A percentile compares a stretch with the other conserved stretches of the same genome.
Evolutionary conservation across 2,113 vertebrate genomes (phyloP).

Genomic region (Onychorhynchus coronatus): DNA sequence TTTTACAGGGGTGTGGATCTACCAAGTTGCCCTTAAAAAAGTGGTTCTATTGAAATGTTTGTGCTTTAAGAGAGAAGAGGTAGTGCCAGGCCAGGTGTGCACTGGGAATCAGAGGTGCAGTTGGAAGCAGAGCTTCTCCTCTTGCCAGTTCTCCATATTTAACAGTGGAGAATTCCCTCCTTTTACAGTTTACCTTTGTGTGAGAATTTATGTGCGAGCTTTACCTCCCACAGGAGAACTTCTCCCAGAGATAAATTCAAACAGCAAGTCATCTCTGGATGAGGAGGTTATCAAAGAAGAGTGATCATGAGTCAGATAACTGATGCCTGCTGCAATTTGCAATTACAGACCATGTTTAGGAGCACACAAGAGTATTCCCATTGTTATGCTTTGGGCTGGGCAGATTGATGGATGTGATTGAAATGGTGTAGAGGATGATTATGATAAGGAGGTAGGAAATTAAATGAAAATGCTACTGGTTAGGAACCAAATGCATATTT

Average conservation of each 20-base stretch:
- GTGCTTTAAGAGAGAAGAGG: neutral
- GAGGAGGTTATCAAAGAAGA: slow-evolving; percentile 30
- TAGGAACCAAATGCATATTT: slow-evolving; percentile 48
- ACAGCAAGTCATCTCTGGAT: neutral
- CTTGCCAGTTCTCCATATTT: neutral
- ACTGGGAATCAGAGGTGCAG: neutral
- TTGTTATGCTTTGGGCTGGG: slow-evolving; percentile 17
- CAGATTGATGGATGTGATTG: slow-evolving; percentile 49
- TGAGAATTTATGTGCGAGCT: neutral
- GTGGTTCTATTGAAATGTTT: neutral
- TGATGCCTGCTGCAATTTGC: slow-evolving; percentile 60
- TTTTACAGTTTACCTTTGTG: neutral
- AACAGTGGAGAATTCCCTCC: neutral
- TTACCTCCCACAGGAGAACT: neutral
- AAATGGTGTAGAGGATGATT: slow-evolving; percentile 50
- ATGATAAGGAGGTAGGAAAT: slow-evolving; percentile 42
- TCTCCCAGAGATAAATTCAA: neutral
- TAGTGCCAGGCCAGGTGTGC: rapidly evolving
- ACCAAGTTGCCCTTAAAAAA: neutral
- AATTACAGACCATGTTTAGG: slow-evolving; percentile 39
- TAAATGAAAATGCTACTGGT: slow-evolving; percentile 48
- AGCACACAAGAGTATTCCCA: neutral
- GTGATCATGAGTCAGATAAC: slow-evolving; percentile 36
- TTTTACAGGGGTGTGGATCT: neutral
- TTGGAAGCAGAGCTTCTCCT: neutral